These are phyloP conservation scores for Trichonephila clavata DNA, from an alignment of 1,140 invertebrate genomes.

Conservation along the genomic window DNA sequence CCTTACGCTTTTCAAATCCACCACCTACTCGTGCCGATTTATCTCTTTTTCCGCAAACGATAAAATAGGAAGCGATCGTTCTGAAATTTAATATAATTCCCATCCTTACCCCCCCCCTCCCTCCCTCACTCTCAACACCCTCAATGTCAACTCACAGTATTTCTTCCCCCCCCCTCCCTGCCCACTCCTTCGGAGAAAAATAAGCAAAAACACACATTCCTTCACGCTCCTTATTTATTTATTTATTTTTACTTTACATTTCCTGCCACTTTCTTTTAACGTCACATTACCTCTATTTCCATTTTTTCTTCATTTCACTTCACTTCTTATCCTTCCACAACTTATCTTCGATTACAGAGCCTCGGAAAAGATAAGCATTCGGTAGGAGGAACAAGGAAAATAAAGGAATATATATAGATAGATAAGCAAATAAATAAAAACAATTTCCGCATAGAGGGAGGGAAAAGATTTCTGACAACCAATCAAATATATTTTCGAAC, in stretches of 20 bases:
- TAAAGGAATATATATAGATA: not conserved
- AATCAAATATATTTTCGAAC: constrained; percentile 13
- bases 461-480: constrained; percentile 1
- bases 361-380: constrained; percentile 7
- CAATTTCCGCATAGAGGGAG: not conserved
- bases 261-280: constrained; percentile 7
- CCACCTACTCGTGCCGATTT: not conserved
- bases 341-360: not conserved
- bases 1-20: not conserved
- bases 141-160: not conserved
- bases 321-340: not conserved
- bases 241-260: constrained; percentile 5
- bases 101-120: not conserved
- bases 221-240: not conserved
- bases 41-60: not conserved
- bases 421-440: constrained; percentile 11
- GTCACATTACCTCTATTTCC: not conserved
- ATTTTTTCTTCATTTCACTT: not conserved
- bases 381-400: not conserved
- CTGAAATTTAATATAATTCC: constrained; percentile 32
- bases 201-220: not conserved
- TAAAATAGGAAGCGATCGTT: not conserved
- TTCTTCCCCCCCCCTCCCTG: not conserved
- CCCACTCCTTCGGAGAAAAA: not conserved
- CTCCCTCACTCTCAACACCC: not conserved